Evolutionary conservation across 2,797 vertebrate genomes (phyloP), one percentile per base, ranked within the genome.

Genomic region (Acanthurus lineatus): DNA sequence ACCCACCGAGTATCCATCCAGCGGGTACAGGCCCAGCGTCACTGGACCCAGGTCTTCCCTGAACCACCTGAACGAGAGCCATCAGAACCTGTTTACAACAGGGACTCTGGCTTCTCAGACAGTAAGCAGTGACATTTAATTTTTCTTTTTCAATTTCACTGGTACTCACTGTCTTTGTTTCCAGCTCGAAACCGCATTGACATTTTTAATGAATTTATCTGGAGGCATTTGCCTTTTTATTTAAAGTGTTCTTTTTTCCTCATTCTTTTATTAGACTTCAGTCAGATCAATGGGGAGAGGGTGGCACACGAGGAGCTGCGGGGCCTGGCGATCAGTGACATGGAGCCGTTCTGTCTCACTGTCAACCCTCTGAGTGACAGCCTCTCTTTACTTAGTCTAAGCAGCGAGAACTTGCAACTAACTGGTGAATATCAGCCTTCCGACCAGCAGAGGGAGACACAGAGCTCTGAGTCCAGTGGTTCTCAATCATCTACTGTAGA

Each of bases 1-100:
- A 99, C 98, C 57, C 98, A 99, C 79, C 91, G 98, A 8, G 97
- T 99, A 73, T 99, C 98, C 62, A 97, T 99, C 85, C 98, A 99
- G 86, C 95, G 97, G 70, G 97, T 99, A 5, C 98, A 99, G 88
- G 96, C 97, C 44, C 97, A 99, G 77, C 95, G 97, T 58, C 96
- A 97, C 77, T 97, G 97, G 97, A 92, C 93, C 86, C 96, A 96
- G 68, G 92, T 93, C 69, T 94, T 88, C 66, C 93, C 95, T 59
- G 89, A 86, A 12, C 91, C 94, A 1, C 92, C 95, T 60, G 96
- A 88, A 79, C 95, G 95, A 40, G 96, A 96, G 6, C 68, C 77
- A 15, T 85, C 81, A 11, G 91, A 93, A 15, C 58, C 85, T 3
- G 89, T 94, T 78, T 97, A 95, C 80, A 88, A 92, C 83, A 94